phyloP scores from a whole-genome alignment of 1,140 invertebrate genomes.

The Notospermus geniculatus region DNA sequence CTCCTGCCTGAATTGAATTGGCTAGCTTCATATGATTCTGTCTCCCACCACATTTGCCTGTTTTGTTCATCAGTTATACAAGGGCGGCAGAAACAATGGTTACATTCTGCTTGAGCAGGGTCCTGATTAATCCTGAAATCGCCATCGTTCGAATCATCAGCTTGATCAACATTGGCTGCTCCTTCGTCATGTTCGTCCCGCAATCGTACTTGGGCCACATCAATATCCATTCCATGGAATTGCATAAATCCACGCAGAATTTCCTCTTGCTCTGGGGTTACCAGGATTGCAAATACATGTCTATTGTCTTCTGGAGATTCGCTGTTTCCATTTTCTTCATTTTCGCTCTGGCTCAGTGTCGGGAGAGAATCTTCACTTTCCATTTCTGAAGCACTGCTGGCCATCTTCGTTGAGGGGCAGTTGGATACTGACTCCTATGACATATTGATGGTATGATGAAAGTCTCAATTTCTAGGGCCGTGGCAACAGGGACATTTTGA shows the following conservation, averaged over 20 bases:
- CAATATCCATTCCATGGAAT: background rate
- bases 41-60: conserved; percentile 6
- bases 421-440: too few species aligned
- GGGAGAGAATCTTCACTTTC: too few species aligned
- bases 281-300: conserved; percentile 1
- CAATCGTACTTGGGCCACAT: background rate
- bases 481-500: too few species aligned
- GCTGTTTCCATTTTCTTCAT: background rate
- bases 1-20: background rate
- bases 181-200: too few species aligned
- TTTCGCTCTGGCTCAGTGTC: background rate
- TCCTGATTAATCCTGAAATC: background rate
- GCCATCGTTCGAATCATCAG: background rate
- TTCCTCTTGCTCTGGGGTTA: conserved; percentile 6
- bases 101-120: background rate
- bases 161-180: too few species aligned
- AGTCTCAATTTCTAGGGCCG: background rate
- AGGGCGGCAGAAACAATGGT: conserved; percentile 4
- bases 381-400: too few species aligned
- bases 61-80: background rate
- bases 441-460: background rate
- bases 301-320: background rate
- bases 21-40: background rate
- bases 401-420: too few species aligned
- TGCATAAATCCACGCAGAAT: background rate